phyloP scores from a whole-genome alignment of 2,888 invertebrate species.

The Eutolmus rufibarbis region DNA sequence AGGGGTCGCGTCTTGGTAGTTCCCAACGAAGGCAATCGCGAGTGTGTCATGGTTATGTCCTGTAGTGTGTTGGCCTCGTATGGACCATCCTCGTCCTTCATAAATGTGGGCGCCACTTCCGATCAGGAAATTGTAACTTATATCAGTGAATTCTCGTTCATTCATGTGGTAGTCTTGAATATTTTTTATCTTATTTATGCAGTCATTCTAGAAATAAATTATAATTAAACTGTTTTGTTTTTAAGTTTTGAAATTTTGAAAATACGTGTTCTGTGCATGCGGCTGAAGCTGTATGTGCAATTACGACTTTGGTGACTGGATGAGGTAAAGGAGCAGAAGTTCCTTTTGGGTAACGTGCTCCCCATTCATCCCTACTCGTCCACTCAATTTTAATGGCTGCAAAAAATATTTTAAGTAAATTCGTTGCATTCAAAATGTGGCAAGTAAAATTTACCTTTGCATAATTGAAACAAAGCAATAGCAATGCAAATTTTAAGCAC shows the following conservation, averaged over 20 bases:
- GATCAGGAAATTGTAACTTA: constrained; percentile 71
- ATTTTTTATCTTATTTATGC: neutral
- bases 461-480: neutral
- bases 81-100: constrained; percentile 75
- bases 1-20: neutral
- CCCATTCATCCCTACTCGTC: constrained; percentile 66
- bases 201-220: constrained; percentile 41
- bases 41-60: constrained; percentile 72
- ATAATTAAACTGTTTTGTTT: neutral
- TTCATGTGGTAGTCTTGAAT: neutral
- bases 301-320: neutral
- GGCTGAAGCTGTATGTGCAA: neutral
- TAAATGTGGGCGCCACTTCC: constrained; percentile 80
- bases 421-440: neutral
- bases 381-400: neutral
- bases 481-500: neutral
- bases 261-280: neutral
- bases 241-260: neutral
- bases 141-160: constrained; percentile 66
- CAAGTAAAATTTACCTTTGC: neutral
- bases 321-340: neutral
- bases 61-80: constrained; percentile 74
- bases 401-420: neutral
- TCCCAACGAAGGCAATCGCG: constrained; percentile 77
- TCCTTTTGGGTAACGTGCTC: constrained; percentile 68